A percentile compares a stretch with the other conserved stretches of the same genome.
phyloP scores from a whole-genome alignment of 1,140 invertebrate species.

The Latrodectus geometricus region DNA sequence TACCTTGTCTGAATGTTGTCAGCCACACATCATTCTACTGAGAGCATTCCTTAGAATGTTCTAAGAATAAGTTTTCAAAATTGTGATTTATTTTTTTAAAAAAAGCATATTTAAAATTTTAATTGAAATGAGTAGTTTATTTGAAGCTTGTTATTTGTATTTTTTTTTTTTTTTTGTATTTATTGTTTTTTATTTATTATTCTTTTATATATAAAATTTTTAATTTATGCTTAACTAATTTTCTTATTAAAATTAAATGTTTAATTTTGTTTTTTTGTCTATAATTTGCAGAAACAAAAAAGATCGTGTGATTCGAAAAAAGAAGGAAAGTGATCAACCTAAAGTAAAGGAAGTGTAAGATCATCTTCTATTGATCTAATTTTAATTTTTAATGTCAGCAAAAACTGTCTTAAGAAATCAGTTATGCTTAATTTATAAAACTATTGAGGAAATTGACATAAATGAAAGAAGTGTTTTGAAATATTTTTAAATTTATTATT shows the following conservation, averaged over 20 bases:
- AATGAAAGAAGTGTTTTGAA: neutral
- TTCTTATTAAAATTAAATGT: neutral
- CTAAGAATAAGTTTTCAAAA: neutral
- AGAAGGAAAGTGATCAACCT: constrained; percentile 77
- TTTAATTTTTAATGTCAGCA: neutral
- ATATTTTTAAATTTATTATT: neutral
- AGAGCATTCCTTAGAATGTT: no score
- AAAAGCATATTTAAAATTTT: neutral
- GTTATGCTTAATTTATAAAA: neutral
- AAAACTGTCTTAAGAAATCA: neutral
- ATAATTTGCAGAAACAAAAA: constrained; percentile 73
- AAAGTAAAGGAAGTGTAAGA: constrained; percentile 82
- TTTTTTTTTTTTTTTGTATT: neutral
- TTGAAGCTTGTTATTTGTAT: neutral
- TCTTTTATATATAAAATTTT: neutral
- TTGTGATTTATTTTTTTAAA: neutral
- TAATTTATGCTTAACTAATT: neutral
- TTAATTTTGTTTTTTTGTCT: neutral
- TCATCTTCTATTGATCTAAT: constrained; percentile 47
- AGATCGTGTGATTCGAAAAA: constrained; percentile 79
- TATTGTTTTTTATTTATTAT: neutral
- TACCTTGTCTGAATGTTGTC: no score
- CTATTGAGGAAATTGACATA: neutral
- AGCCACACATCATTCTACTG: no score
- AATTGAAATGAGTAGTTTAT: neutral